A percentile compares a stretch with the other conserved stretches of the same genome.
These are phyloP conservation scores for Mimachlamys varia DNA, from an alignment of 2,888 invertebrate genomes.

Conservation along the genomic window DNA sequence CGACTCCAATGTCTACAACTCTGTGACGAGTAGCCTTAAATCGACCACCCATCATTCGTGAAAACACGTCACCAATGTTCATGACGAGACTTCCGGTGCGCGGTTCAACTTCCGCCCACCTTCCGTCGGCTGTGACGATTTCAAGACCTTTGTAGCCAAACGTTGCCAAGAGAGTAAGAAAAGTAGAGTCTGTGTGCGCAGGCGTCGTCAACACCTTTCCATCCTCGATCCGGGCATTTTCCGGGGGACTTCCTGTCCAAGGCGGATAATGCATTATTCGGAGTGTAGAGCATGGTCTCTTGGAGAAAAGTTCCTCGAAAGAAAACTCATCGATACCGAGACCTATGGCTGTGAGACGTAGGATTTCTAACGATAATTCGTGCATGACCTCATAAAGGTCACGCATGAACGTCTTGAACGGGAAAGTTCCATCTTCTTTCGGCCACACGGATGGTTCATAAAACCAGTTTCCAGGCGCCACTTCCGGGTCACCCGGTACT, in stretches of 20 bases:
- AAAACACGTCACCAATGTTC: slow-evolving; percentile 70
- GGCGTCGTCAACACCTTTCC: slow-evolving; percentile 64
- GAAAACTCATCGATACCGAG: slow-evolving; percentile 64
- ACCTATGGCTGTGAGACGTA: slow-evolving; percentile 65
- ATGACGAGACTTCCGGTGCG: slow-evolving; percentile 66
- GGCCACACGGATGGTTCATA: slow-evolving; percentile 69
- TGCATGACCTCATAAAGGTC: slow-evolving; percentile 58
- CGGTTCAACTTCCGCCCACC: slow-evolving; percentile 65
- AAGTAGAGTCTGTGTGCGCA: slow-evolving; percentile 67
- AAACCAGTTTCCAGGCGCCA: slow-evolving; percentile 62
- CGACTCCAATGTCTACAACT: slow-evolving; percentile 65
- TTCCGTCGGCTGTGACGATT: slow-evolving; percentile 58
- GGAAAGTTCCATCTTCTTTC: slow-evolving; percentile 57
- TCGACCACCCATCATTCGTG: slow-evolving; percentile 65
- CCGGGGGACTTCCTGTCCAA: slow-evolving; percentile 60
- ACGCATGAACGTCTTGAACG: slow-evolving; percentile 60
- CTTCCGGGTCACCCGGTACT: slow-evolving; percentile 57
- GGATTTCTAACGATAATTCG: slow-evolving; percentile 60
- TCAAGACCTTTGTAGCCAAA: slow-evolving; percentile 66
- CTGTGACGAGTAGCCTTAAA: slow-evolving; percentile 69
- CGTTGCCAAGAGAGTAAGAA: slow-evolving; percentile 65
- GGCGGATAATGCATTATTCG: slow-evolving; percentile 69
- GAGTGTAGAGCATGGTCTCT: slow-evolving; percentile 65
- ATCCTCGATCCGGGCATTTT: slow-evolving; percentile 62
- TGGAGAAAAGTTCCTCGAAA: slow-evolving; percentile 66